A percentile compares a stretch with the other conserved stretches of the same genome.
Evolutionary conservation across 2,113 vertebrate genomes (phyloP).

Genomic region (Malurus elegans): DNA sequence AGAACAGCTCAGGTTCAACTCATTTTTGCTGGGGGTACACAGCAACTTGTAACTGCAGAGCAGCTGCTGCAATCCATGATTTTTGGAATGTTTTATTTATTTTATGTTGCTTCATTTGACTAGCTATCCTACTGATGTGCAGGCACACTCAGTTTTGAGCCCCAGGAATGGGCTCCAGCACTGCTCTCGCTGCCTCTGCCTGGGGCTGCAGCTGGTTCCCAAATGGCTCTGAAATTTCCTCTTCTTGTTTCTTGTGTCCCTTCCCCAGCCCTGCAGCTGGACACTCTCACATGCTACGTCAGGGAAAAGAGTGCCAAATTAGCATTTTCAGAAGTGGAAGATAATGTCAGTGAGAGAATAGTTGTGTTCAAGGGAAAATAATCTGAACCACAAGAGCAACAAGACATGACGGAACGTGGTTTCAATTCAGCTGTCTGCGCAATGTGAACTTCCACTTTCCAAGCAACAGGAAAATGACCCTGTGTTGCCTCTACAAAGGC

Average conservation of each 20-base stretch:
- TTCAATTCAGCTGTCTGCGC: neutral
- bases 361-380: neutral
- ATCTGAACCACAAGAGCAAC: neutral
- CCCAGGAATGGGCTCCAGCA: neutral
- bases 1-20: neutral
- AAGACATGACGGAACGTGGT: neutral
- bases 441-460: neutral
- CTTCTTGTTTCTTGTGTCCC: neutral
- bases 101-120: neutral
- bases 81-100: neutral
- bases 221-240: neutral
- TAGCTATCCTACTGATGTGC: fast-evolving
- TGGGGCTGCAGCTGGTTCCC: neutral
- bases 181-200: neutral
- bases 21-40: neutral
- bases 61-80: neutral
- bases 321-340: neutral
- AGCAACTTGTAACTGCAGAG: neutral
- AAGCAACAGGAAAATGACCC: neutral
- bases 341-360: neutral
- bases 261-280: neutral
- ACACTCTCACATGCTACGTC: neutral
- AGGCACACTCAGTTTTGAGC: neutral
- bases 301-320: neutral
- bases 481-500: neutral